Evolutionary conservation across 2,888 invertebrate genomes (phyloP).

Genomic region (Ceratothoa steindachneri): DNA sequence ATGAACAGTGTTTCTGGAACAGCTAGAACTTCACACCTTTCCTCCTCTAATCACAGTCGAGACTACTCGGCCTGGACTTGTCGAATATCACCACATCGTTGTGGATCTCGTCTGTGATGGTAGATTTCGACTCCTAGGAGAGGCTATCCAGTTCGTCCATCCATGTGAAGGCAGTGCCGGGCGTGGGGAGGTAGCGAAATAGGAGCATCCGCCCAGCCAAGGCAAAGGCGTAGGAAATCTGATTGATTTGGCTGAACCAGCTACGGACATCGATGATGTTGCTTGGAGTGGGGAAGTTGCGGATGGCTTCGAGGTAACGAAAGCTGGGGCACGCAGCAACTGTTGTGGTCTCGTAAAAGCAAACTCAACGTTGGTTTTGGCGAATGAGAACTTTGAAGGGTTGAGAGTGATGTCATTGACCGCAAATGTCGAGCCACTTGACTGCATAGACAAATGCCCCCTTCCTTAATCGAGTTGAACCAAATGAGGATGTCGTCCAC

Average conservation of each 20-base stretch:
- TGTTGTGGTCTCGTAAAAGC: constrained; percentile 8
- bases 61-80: too few relatives aligned
- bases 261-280: constrained; percentile 22
- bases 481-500: constrained; percentile 22
- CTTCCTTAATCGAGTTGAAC: constrained; percentile 2
- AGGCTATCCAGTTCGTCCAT: neutral
- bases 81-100: too few relatives aligned
- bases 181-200: constrained; percentile 15
- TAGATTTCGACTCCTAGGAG: constrained; percentile 17
- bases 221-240: constrained; percentile 18
- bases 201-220: neutral
- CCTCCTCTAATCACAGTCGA: too few relatives aligned
- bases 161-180: neutral
- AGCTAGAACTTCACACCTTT: too few relatives aligned
- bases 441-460: constrained; percentile 5
- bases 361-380: constrained; percentile 16
- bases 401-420: constrained; percentile 17
- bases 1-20: too few relatives aligned
- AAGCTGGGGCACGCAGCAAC: too few relatives aligned
- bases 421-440: constrained; percentile 10
- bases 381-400: constrained; percentile 27
- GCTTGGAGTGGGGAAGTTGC: too few relatives aligned
- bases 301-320: too few relatives aligned
- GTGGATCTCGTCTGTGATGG: constrained; percentile 14
- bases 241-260: too few relatives aligned